Percentiles rank a stretch among this genome's conserved stretches.
Evolutionary conservation across 2,797 vertebrate genomes (phyloP).

Genomic region (Ctenosaura bakeri): DNA sequence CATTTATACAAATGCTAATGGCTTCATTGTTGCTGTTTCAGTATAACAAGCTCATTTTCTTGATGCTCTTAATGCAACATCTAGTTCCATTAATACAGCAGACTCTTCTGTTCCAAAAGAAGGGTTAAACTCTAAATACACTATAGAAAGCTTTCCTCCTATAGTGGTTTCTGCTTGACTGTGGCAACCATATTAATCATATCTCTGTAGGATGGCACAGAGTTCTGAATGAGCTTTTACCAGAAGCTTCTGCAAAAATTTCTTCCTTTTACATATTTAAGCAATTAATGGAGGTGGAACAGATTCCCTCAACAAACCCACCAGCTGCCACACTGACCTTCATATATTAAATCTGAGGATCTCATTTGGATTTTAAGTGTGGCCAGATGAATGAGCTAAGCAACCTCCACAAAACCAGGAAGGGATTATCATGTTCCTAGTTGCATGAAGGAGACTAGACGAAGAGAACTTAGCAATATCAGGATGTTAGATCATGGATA

Average conservation of each 20-base stretch:
- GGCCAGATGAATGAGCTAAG: not conserved
- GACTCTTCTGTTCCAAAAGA: too few relatives aligned
- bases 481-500: too few relatives aligned
- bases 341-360: not conserved
- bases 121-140: too few relatives aligned
- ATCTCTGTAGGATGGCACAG: too few relatives aligned
- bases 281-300: not conserved
- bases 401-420: not conserved
- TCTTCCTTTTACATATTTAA: not conserved
- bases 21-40: not conserved
- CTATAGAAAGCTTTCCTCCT: too few relatives aligned
- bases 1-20: not conserved
- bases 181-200: not conserved
- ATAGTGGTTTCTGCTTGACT: too few relatives aligned
- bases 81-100: too few relatives aligned
- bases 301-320: not conserved
- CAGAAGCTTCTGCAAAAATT: not conserved
- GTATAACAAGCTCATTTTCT: not conserved
- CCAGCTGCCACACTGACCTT: not conserved
- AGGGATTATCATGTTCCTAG: not conserved
- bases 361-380: not conserved
- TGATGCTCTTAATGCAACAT: not conserved
- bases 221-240: not conserved
- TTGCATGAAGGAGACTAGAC: not conserved
- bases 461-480: not conserved